Percentiles rank a stretch among this genome's conserved stretches.
These are phyloP conservation scores for Chelmon rostratus DNA, from an alignment of 2,797 vertebrate genomes.

Conservation along the genomic window DNA sequence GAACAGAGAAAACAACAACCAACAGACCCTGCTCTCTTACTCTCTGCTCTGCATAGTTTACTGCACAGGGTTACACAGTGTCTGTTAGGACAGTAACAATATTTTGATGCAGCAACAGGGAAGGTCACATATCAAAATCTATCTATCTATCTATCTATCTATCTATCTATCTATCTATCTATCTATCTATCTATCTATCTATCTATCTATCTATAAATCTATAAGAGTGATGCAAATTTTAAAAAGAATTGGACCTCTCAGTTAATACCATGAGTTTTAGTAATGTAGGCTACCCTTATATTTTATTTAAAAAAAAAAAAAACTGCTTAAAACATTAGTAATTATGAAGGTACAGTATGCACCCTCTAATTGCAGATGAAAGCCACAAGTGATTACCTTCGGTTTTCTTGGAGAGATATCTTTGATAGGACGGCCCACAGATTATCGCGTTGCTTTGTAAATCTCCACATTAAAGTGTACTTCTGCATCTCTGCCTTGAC, in stretches of 20 bases:
- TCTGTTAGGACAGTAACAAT: conserved; percentile 8
- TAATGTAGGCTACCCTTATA: not conserved
- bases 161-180: conserved; percentile 29
- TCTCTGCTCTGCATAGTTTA: conserved; percentile 53
- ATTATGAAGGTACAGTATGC: conserved; percentile 8
- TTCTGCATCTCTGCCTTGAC: conserved; percentile 75
- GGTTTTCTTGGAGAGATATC: conserved; percentile 82
- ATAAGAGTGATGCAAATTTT: not conserved
- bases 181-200: conserved; percentile 23
- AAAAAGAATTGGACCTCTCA: too few species aligned
- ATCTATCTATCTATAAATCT: not conserved
- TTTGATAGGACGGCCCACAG: conserved; percentile 84
- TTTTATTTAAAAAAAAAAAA: conserved; percentile 5
- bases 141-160: conserved; percentile 36
- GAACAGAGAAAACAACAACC: conserved; percentile 81
- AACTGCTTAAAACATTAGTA: conserved; percentile 11
- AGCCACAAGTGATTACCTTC: conserved; percentile 88
- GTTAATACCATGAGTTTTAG: not conserved
- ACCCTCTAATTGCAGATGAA: conserved; percentile 88
- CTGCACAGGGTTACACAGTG: conserved; percentile 33
- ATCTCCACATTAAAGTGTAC: conserved; percentile 88
- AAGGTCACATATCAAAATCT: conserved; percentile 4
- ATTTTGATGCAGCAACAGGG: conserved; percentile 18
- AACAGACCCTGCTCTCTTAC: conserved; percentile 62
- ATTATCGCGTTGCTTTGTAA: conserved; percentile 91